Evolutionary conservation across 2,888 invertebrate genomes (phyloP), one percentile per base, ranked within the genome.

Genomic region (Drosophila picticornis): DNA sequence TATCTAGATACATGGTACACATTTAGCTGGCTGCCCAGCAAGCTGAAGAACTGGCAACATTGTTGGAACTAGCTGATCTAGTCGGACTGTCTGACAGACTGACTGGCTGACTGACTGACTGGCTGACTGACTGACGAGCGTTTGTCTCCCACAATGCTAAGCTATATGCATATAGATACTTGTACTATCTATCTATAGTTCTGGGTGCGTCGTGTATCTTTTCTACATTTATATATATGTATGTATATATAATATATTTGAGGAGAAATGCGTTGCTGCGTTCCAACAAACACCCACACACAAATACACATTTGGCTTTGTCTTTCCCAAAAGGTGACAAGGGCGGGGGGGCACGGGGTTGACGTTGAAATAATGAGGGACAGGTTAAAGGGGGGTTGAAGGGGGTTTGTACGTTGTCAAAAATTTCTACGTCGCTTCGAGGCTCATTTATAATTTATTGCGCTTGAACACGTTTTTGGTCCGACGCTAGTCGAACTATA

Each of bases 371-470:
- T 46, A 25, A 46, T 25, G 22, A n/a, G 38, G 27, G 22, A 34
- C 46, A 46, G 51, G 43, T 22, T 40, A 31, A 11, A 38, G 27
- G 60, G 59, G 40, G 48, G 22, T 16, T 36, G 36, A 19, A 7
- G 19, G 57, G 79, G 38, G 27, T 36, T 53, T 52, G 74, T 50
- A 29, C n/a, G 51, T 63, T 76, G 81, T 71, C 80, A 71, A 77
- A 72, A 78, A 77, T 85, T 85, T 79, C 22, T 9, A 46, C 75
- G 75, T 75, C 68, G 74, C 81, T 75, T 74, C 69, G 74, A 46
- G 87, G 84, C 79, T 84, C 87, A 84, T 84, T 87, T 84, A 84
- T 90, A 89, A 89, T 88, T 88, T 89, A 90, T 88, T 81, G 88
- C 77, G 90, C 88, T 84, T 77, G 88, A 90, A 88, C 85, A 87